Conservation (phyloP, 2,113 vertebrate genomes). For the Axis porcinus region DNA sequence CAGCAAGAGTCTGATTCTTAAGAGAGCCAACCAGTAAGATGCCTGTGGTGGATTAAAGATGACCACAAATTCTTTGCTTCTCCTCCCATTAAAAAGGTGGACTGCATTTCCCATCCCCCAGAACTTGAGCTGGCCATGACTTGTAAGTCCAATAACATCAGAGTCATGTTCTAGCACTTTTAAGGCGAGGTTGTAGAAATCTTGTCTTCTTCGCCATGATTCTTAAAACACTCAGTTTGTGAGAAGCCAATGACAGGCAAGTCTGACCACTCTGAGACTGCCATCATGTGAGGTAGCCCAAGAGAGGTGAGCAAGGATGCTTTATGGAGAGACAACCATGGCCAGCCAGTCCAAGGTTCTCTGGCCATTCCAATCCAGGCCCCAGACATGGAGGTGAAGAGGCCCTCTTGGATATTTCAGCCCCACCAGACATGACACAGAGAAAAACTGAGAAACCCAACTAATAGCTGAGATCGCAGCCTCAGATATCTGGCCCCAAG, state of each 20-base stretch:
- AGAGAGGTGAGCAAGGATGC: neutral
- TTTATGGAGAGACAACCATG: fast-evolving
- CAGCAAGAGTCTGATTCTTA: neutral
- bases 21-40: neutral
- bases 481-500: neutral
- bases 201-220: neutral
- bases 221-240: neutral
- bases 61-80: neutral
- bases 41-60: neutral
- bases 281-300: neutral
- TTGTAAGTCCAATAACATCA: neutral
- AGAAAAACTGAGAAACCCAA: neutral
- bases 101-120: neutral
- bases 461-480: neutral
- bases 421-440: neutral
- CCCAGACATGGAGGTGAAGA: neutral
- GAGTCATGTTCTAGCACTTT: neutral
- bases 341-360: neutral
- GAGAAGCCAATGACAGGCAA: neutral
- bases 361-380: neutral
- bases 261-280: neutral
- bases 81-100: neutral
- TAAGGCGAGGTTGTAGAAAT: neutral
- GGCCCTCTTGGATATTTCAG: neutral
- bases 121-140: neutral